These are phyloP conservation scores for Selene dorsalis DNA, from an alignment of 2,797 vertebrate genomes.

Conservation along the genomic window DNA sequence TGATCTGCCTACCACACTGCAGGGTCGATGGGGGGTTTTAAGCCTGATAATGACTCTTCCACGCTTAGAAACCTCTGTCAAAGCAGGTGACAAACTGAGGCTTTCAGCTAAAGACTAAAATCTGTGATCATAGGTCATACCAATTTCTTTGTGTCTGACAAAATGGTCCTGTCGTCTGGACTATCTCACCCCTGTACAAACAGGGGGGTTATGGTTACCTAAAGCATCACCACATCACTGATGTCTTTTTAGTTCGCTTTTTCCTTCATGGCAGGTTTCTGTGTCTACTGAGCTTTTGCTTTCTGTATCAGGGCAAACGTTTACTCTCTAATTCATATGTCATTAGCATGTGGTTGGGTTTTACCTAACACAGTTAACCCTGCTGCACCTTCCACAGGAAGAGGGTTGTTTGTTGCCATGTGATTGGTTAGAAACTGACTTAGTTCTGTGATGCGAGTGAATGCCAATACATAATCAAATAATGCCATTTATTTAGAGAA, in stretches of 20 bases:
- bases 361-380: not conserved
- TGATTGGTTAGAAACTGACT: not conserved
- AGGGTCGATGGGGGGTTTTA: too few relatives aligned
- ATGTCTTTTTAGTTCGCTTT: not conserved
- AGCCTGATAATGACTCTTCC: too few relatives aligned
- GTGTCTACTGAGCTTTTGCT: not conserved
- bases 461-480: not conserved
- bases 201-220: not conserved
- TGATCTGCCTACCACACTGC: too few relatives aligned
- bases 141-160: not conserved
- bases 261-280: not conserved
- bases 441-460: not conserved
- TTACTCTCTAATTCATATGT: not conserved
- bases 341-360: conserved; percentile 22
- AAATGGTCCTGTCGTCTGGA: not conserved
- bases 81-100: too few relatives aligned
- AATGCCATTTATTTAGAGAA: not conserved
- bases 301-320: not conserved
- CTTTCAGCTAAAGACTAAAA: too few relatives aligned
- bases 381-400: conserved; percentile 12
- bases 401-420: not conserved
- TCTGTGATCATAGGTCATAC: not conserved
- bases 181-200: not conserved
- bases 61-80: too few relatives aligned
- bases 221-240: not conserved